Evolutionary conservation across 2,888 invertebrate species (phyloP).

Genomic region (Stenotaenia linearis): DNA sequence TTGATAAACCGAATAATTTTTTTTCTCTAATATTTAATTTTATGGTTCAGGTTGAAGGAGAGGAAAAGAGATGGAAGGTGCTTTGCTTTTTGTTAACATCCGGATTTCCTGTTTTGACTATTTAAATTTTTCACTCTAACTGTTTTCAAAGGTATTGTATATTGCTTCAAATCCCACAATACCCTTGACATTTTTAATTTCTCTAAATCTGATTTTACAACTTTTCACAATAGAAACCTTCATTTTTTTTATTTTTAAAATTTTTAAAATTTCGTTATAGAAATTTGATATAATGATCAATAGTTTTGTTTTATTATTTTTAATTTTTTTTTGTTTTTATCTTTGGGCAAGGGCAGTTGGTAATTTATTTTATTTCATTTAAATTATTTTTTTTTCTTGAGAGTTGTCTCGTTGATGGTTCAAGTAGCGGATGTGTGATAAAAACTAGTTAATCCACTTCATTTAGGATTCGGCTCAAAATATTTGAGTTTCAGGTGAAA

Average conservation of each 20-base stretch:
- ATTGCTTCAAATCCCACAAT: background rate
- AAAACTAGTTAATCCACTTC: conserved; percentile 21
- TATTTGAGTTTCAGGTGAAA: background rate
- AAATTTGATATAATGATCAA: background rate
- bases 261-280: background rate
- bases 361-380: background rate
- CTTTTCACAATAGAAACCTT: background rate
- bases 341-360: background rate
- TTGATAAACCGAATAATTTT: background rate
- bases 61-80: conserved; percentile 6
- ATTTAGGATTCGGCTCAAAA: conserved; percentile 17
- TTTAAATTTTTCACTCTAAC: conserved; percentile 21
- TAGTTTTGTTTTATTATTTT: background rate
- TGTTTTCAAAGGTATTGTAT: conserved; percentile 18
- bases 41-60: conserved; percentile 22
- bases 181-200: conserved; percentile 19
- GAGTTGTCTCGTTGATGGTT: background rate
- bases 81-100: conserved; percentile 19
- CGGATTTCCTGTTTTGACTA: conserved; percentile 23
- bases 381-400: background rate
- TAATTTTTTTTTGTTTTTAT: background rate
- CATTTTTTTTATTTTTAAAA: background rate
- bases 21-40: background rate
- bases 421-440: conserved; percentile 4
- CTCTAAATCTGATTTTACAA: background rate